These are phyloP conservation scores for Stichodactyla helianthus DNA, from an alignment of 64 coral and sea anemone genomes.

Conservation along the genomic window DNA sequence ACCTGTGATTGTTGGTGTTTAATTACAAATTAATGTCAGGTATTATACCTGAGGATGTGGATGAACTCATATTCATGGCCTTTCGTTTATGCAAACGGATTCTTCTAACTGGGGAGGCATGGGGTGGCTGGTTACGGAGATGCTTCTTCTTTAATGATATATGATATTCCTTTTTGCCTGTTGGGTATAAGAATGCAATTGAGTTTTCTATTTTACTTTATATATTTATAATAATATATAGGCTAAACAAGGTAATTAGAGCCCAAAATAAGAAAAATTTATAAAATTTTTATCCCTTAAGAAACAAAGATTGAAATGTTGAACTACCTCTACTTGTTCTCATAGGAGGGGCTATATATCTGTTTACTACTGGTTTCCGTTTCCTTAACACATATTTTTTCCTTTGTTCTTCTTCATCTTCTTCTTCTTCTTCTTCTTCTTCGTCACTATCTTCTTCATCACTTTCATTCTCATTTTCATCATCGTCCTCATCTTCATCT, in stretches of 20 bases:
- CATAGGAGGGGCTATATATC: conserved; percentile 88
- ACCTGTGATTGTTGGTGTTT: too few relatives aligned
- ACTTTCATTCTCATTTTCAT: conserved; percentile 23
- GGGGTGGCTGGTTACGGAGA: conserved; percentile 22
- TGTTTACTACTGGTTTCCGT: conserved; percentile 75
- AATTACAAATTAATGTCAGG: background rate
- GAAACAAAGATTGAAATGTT: background rate
- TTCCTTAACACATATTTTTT: conserved; percentile 79
- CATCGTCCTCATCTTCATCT: conserved; percentile 39
- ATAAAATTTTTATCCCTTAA: too few relatives aligned
- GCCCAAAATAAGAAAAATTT: too few relatives aligned
- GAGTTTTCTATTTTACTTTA: background rate
- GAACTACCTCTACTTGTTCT: conserved; percentile 52
- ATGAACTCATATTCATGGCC: conserved; percentile 80
- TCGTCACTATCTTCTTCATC: conserved; percentile 60
- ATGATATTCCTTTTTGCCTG: conserved; percentile 41
- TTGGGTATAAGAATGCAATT: background rate
- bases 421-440: conserved; percentile 63
- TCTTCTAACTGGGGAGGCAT: conserved; percentile 81
- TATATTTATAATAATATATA: background rate
- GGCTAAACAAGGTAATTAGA: background rate
- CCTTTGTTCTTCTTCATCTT: conserved; percentile 41
- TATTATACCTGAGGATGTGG: conserved; percentile 62
- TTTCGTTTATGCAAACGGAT: conserved; percentile 59
- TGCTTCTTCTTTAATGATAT: conserved; percentile 10